phyloP scores from a whole-genome alignment of 2,888 invertebrate genomes.

The Disparrhopalites patrizii region DNA sequence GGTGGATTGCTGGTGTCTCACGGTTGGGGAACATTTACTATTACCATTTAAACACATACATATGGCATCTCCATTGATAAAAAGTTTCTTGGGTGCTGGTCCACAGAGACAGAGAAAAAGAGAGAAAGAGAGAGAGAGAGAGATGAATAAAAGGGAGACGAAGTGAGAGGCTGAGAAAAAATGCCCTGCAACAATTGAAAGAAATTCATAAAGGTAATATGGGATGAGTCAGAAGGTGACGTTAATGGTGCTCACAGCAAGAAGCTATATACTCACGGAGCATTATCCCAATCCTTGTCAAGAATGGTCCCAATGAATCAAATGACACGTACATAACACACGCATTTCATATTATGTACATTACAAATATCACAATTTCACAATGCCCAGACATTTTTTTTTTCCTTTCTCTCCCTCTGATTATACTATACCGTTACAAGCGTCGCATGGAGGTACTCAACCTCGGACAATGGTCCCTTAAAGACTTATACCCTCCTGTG shows the following conservation, averaged over 20 bases:
- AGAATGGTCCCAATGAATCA: no score
- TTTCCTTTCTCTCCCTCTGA: no score
- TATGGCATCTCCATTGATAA: constrained; percentile 26
- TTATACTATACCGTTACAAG: no score
- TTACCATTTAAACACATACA: no score
- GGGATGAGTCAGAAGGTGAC: constrained; percentile 24
- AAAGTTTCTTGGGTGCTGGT: constrained; percentile 26
- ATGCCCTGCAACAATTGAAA: background rate
- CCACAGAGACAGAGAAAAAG: no score
- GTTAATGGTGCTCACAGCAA: constrained; percentile 26
- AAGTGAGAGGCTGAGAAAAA: no score
- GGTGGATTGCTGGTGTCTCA: constrained; percentile 17
- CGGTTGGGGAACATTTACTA: constrained; percentile 18
- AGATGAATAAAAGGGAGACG: no score
- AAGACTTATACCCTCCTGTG: constrained; percentile 4
- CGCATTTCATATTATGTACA: background rate
- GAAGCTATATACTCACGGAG: constrained; percentile 16
- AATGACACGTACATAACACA: background rate
- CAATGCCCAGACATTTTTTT: no score
- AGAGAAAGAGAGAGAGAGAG: no score
- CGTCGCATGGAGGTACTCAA: constrained; percentile 36
- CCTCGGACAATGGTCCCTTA: constrained; percentile 21
- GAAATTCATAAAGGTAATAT: constrained; percentile 22
- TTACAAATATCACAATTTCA: constrained; percentile 20
- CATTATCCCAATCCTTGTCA: constrained; percentile 3